Evolutionary conservation across 2,888 invertebrate genomes (phyloP).

Genomic region (Lasioglossum figueresi): DNA sequence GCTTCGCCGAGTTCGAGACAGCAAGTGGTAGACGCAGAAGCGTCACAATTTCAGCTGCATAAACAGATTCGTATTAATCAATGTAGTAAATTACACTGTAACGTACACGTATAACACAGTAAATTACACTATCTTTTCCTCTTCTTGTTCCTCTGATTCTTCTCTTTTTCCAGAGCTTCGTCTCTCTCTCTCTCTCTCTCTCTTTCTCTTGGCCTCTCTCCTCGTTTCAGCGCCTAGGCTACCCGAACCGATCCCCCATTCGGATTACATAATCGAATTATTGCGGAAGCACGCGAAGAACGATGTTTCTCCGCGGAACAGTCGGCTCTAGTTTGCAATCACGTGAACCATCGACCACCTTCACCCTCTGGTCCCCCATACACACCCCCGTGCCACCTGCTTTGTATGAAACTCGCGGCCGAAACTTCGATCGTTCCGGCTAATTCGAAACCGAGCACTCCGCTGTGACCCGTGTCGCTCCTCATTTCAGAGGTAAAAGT

Average conservation of each 20-base stretch:
- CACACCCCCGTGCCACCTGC: not conserved
- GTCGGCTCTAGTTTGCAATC: constrained; percentile 28
- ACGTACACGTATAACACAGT: too few relatives aligned
- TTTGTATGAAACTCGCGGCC: constrained; percentile 24
- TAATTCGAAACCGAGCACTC: constrained; percentile 23
- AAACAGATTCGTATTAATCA: too few relatives aligned
- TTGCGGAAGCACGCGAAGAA: constrained; percentile 53
- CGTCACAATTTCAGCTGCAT: too few relatives aligned
- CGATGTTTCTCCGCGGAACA: constrained; percentile 29
- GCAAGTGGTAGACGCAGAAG: too few relatives aligned
- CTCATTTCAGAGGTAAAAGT: constrained; percentile 28
- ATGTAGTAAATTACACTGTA: too few relatives aligned
- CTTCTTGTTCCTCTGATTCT: not conserved
- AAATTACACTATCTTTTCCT: not conserved
- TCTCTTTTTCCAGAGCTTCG: not conserved
- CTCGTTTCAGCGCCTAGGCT: not conserved
- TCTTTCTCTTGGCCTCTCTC: not conserved
- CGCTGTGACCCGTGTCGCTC: constrained; percentile 28
- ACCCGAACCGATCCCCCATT: constrained; percentile 35
- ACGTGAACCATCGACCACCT: constrained; percentile 26
- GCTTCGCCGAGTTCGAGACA: too few relatives aligned
- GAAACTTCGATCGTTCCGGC: constrained; percentile 30
- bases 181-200: too few relatives aligned
- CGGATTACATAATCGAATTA: constrained; percentile 58
- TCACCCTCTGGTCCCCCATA: not conserved